Conservation (phyloP, 2,797 vertebrate species). For the Mormyrus hasselquistii region DNA sequence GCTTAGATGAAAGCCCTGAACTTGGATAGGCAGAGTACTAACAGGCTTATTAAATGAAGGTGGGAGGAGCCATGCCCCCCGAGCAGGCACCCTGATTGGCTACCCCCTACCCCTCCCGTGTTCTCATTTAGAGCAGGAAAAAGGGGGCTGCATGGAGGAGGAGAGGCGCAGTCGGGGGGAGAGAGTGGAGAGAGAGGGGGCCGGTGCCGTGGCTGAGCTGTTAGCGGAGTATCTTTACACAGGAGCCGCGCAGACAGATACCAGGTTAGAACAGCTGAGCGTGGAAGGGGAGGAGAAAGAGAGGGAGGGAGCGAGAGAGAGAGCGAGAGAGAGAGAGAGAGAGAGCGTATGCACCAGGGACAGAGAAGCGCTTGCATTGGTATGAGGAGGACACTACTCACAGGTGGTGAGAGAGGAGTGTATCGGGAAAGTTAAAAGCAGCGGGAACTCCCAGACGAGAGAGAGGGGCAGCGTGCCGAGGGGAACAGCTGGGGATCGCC, state of each 20-base stretch:
- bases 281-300: conserved; percentile 30
- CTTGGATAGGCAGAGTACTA: background rate
- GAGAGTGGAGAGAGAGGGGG: conserved; percentile 13
- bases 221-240: background rate
- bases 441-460: conserved; percentile 25
- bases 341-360: conserved; percentile 28
- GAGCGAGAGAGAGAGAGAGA: conserved; percentile 31
- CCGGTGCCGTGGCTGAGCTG: background rate
- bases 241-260: background rate
- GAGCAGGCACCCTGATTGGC: background rate
- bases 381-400: conserved; percentile 22
- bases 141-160: conserved; percentile 54
- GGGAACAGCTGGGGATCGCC: background rate
- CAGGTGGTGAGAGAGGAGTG: background rate
- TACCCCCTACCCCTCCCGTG: background rate
- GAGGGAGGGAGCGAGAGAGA: conserved; percentile 31
- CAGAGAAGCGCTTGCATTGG: conserved; percentile 39
- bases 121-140: conserved; percentile 8
- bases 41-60: background rate
- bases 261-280: background rate
- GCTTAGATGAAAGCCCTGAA: background rate
- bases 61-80: background rate
- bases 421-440: conserved; percentile 17
- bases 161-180: conserved; percentile 30
- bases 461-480: background rate